A percentile compares a stretch with the other conserved stretches of the same genome.
Conservation (phyloP, 2,113 vertebrate genomes). For the Macrotis lagotis region DNA sequence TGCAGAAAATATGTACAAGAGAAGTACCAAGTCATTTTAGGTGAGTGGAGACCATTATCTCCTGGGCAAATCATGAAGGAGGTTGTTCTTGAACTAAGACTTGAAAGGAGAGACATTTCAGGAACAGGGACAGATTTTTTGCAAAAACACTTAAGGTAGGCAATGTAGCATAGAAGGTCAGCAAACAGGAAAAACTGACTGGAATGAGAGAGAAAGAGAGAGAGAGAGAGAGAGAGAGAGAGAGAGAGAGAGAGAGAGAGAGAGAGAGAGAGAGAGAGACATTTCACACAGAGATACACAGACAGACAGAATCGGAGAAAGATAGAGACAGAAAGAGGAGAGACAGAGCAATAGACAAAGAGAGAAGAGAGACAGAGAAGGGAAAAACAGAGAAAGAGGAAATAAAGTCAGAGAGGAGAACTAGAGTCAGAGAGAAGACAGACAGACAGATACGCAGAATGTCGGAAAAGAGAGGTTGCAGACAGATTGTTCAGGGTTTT, state of each 20-base stretch:
- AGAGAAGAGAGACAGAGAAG: too few species aligned
- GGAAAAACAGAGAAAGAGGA: too few species aligned
- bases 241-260: too few species aligned
- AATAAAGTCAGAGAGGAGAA: too few species aligned
- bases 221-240: too few species aligned
- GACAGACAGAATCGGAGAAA: too few species aligned
- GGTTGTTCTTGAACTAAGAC: neutral
- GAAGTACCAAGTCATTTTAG: neutral
- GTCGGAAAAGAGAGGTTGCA: neutral
- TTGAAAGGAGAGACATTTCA: neutral
- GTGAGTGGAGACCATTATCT: neutral
- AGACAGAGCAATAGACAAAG: too few species aligned
- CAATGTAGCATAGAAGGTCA: neutral
- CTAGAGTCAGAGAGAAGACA: too few species aligned
- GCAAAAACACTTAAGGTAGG: neutral
- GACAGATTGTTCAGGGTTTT: neutral
- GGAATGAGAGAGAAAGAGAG: neutral
- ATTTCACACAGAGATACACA: too few species aligned
- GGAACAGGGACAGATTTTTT: neutral
- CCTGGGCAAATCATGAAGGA: neutral
- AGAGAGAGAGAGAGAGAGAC: too few species aligned
- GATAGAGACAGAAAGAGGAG: too few species aligned
- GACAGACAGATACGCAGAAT: neutral
- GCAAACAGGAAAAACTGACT: neutral
- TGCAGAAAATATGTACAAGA: neutral